Percentiles rank a stretch among this genome's conserved stretches.
These are phyloP conservation scores for Drosophila subquinaria DNA, from an alignment of 2,888 invertebrate species.

Conservation along the genomic window DNA sequence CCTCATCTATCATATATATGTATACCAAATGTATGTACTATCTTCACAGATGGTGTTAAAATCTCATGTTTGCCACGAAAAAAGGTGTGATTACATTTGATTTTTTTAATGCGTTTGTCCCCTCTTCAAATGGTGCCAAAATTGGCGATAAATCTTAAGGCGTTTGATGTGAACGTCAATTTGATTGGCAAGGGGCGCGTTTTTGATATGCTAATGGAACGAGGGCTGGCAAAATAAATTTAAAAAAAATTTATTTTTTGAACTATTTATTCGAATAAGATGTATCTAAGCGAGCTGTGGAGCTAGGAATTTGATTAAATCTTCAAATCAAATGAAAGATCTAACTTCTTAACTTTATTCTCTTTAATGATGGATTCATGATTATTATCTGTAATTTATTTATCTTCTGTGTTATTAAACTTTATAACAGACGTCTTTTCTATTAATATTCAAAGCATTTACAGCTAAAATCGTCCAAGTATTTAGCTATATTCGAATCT, in stretches of 20 bases:
- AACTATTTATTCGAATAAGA: not conserved
- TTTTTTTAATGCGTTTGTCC: constrained; percentile 57
- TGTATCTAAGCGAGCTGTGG: not conserved
- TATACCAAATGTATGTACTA: too few species aligned
- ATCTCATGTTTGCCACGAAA: constrained; percentile 47
- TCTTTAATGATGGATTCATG: too few species aligned
- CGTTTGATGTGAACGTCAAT: constrained; percentile 53
- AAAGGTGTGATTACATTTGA: constrained; percentile 43
- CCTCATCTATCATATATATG: not conserved
- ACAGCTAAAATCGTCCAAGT: too few species aligned
- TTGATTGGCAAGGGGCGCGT: constrained; percentile 39
- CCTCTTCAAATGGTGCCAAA: too few species aligned
- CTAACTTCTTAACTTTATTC: too few species aligned
- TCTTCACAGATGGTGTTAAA: constrained; percentile 66
- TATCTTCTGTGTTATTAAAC: too few species aligned
- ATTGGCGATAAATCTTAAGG: constrained; percentile 56
- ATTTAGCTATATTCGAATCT: too few species aligned
- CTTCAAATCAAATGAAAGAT: too few species aligned
- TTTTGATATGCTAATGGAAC: constrained; percentile 53
- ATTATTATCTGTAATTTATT: too few species aligned
- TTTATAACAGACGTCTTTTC: too few species aligned
- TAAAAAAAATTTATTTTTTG: not conserved
- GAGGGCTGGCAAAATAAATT: constrained; percentile 17
- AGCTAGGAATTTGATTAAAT: too few species aligned
- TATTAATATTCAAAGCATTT: too few species aligned